Evolutionary conservation across 2,113 vertebrate species (phyloP).

Genomic region (Myrmophylax atrothorax): DNA sequence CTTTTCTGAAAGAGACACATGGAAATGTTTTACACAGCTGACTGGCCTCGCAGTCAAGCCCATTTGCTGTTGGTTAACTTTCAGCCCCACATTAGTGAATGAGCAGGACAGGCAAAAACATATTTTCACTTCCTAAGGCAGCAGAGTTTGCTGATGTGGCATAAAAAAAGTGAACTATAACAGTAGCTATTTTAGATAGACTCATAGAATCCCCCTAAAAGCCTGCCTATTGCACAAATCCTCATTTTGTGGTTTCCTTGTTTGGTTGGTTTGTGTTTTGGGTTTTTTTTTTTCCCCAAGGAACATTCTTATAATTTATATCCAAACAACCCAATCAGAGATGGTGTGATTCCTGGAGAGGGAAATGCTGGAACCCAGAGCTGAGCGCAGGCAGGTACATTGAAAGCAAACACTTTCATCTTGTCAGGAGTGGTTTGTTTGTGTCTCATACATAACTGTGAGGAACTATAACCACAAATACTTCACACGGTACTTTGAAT

Average conservation of each 20-base stretch:
- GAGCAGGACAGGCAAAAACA: background rate
- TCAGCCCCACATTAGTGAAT: background rate
- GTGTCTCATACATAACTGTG: background rate
- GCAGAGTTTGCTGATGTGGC: background rate
- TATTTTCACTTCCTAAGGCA: slow-evolving; percentile 11
- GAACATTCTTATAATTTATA: background rate
- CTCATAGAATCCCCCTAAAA: background rate
- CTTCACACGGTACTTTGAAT: slow-evolving; percentile 37
- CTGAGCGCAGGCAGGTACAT: background rate
- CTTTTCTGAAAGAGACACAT: background rate
- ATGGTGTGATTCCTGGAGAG: background rate
- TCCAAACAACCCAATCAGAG: background rate
- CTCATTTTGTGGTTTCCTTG: background rate
- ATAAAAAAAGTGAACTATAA: background rate
- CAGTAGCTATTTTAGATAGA: background rate
- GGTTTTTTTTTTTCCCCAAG: no score
- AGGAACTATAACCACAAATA: slow-evolving; percentile 38
- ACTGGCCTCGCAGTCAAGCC: background rate
- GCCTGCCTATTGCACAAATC: background rate
- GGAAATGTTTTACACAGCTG: slow-evolving; percentile 14
- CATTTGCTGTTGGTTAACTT: slow-evolving; percentile 11
- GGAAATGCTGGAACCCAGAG: background rate
- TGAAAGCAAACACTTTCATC: slow-evolving; percentile 16
- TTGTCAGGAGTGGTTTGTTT: slow-evolving; percentile 36
- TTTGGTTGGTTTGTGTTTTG: background rate